Evolutionary conservation across 2,797 vertebrate species (phyloP).

Genomic region (Heterohyrax brucei): DNA sequence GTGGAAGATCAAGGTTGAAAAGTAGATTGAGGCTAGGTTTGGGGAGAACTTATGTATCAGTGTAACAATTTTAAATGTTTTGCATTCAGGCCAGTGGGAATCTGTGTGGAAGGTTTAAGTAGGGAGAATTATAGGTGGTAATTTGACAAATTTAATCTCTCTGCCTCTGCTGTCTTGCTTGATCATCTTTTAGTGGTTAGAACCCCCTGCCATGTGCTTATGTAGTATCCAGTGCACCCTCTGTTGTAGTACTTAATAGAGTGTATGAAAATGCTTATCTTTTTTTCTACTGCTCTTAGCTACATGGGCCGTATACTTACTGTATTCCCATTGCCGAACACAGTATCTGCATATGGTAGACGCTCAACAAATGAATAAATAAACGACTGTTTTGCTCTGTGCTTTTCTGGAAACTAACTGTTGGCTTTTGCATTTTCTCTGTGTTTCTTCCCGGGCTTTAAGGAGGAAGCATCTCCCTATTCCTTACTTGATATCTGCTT

Average conservation of each 20-base stretch:
- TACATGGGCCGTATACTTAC: background rate
- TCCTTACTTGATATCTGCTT: constrained; percentile 97
- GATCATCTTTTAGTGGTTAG: constrained; percentile 15
- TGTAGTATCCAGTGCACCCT: background rate
- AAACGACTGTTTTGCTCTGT: constrained; percentile 54
- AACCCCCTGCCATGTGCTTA: background rate
- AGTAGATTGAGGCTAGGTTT: constrained; percentile 66
- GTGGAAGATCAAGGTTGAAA: constrained; percentile 55
- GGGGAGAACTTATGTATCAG: background rate
- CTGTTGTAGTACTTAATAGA: background rate
- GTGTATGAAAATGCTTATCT: background rate
- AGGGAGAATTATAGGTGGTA: background rate
- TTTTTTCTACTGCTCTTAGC: constrained; percentile 41
- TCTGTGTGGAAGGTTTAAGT: background rate
- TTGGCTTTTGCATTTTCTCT: constrained; percentile 75
- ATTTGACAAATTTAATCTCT: background rate
- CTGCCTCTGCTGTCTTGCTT: background rate
- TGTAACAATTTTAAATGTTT: constrained; percentile 35
- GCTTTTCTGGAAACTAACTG: constrained; percentile 70
- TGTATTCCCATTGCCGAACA: background rate
- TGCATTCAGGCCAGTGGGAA: background rate
- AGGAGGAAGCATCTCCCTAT: constrained; percentile 97
- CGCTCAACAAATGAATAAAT: background rate
- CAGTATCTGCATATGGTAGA: background rate
- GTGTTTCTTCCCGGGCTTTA: constrained; percentile 70